Conservation (phyloP, 2,113 vertebrate genomes). For the Pseudorasbora parva region DNA sequence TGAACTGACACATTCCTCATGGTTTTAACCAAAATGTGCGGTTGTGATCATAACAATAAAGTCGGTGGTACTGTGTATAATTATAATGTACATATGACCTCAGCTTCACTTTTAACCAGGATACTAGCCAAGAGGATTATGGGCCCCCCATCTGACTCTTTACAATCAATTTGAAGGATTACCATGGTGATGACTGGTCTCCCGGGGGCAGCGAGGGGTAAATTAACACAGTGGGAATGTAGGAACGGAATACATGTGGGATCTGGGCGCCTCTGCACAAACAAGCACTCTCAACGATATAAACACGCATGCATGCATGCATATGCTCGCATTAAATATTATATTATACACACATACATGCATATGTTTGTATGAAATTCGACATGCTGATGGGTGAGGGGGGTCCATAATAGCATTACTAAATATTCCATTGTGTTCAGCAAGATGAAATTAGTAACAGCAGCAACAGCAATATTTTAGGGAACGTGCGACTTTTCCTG, state of each 20-base stretch:
- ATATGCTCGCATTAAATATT: no score
- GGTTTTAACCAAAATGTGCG: neutral
- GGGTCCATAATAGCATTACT: conserved; percentile 15
- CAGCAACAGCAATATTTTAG: neutral
- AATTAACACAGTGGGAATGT: conserved; percentile 47
- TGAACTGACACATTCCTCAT: neutral
- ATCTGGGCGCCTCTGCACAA: neutral
- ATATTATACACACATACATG: neutral
- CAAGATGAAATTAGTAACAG: conserved; percentile 9
- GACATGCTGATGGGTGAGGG: conserved; percentile 5
- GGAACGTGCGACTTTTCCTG: conserved; percentile 24
- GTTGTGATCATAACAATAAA: neutral
- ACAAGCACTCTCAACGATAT: neutral
- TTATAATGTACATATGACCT: conserved; percentile 27
- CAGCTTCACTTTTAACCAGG: conserved; percentile 26
- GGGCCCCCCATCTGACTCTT: conserved; percentile 36
- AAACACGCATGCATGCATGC: neutral
- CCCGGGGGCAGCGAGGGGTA: conserved; percentile 20
- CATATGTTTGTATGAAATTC: neutral
- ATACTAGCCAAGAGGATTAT: conserved; percentile 45
- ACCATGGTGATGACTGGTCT: conserved; percentile 47
- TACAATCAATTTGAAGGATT: conserved; percentile 57
- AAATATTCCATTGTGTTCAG: conserved; percentile 24
- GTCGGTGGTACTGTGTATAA: neutral
- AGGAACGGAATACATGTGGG: neutral